Evolutionary conservation across 1,140 invertebrate species (phyloP).

Genomic region (Anastrepha ludens): DNA sequence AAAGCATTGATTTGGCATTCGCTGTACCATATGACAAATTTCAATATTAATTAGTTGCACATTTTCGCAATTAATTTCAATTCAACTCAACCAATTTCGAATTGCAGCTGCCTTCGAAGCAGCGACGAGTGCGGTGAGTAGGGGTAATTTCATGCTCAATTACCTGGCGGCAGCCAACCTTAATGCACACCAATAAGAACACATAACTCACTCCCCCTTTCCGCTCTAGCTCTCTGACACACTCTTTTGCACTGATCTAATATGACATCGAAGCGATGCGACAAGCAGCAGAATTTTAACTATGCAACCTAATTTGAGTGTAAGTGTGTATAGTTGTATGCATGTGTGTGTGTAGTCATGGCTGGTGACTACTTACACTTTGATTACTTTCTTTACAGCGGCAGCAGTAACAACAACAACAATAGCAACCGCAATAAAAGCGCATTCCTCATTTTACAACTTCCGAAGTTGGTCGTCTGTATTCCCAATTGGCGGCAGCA

Average conservation of each 20-base stretch:
- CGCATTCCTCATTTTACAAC: neutral
- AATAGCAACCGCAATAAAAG: neutral
- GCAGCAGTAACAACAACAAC: neutral
- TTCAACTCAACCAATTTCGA: constrained; percentile 2
- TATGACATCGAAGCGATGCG: neutral
- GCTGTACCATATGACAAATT: neutral
- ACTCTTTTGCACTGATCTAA: neutral
- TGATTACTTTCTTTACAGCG: neutral
- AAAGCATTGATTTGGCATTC: neutral
- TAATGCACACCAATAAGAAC: neutral
- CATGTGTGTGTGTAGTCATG: neutral
- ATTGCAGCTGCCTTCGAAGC: neutral
- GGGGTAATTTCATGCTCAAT: constrained; percentile 3
- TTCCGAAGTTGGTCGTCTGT: neutral
- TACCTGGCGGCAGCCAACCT: neutral
- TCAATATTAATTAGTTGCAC: constrained; percentile 12
- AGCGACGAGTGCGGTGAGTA: neutral
- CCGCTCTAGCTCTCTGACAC: too few species aligned
- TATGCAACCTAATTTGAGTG: neutral
- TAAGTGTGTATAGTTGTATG: neutral
- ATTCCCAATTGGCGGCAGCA: neutral
- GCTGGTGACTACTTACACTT: neutral
- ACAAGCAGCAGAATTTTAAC: neutral
- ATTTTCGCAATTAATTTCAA: constrained; percentile 11
- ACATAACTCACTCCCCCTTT: too few species aligned